phyloP scores from a whole-genome alignment of 2,888 invertebrate genomes.

The Sesia bembeciformis region DNA sequence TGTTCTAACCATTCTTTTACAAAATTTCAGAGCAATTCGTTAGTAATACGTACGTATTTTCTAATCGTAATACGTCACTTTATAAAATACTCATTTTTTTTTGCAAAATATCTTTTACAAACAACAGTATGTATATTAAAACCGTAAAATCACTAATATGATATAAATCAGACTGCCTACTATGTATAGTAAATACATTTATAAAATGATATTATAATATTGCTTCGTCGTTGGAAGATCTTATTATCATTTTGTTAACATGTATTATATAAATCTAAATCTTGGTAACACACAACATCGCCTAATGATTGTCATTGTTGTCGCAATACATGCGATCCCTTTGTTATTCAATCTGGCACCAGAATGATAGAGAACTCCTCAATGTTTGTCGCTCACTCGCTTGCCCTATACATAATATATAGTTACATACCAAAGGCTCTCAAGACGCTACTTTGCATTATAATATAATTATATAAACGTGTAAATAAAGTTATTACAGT shows the following conservation, averaged over 20 bases:
- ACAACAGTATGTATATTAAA: constrained; percentile 3
- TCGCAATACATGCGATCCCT: background rate
- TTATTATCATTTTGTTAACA: constrained; percentile 15
- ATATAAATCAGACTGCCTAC: constrained; percentile 16
- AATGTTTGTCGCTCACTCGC: background rate
- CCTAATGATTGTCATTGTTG: background rate
- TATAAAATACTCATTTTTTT: background rate
- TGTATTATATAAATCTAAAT: background rate
- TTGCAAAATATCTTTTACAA: background rate
- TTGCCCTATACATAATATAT: constrained; percentile 19
- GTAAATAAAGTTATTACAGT: constrained; percentile 72
- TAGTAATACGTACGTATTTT: no score
- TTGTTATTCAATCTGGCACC: constrained; percentile 18
- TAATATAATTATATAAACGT: constrained; percentile 61
- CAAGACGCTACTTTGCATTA: constrained; percentile 63
- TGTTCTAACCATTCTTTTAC: no score
- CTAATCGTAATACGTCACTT: background rate
- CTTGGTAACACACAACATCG: background rate
- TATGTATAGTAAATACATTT: constrained; percentile 22
- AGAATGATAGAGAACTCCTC: constrained; percentile 22
- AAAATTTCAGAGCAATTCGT: background rate
- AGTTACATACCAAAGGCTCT: constrained; percentile 53
- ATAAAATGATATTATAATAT: constrained; percentile 54
- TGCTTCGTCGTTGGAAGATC: constrained; percentile 54
- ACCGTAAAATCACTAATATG: constrained; percentile 18